Base-by-base conservation (phyloP, 1,140 invertebrate species). In the Danaus plexippus region DNA sequence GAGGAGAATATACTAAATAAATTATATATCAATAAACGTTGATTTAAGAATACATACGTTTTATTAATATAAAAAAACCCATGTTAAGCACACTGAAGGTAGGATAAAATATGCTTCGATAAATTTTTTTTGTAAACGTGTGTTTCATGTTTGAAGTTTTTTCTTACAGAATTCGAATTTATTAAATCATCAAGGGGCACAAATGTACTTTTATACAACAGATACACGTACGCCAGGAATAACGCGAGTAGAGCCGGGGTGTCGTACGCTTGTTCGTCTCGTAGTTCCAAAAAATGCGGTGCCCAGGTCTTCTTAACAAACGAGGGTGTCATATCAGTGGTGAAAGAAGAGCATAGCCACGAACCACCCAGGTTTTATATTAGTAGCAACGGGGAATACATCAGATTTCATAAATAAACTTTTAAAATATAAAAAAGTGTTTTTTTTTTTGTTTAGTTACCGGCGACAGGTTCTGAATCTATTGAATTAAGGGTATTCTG, bases 131-230 rank as follows among this genome's bases (percentile, higher is more conserved):
- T 32, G 22, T 32, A 32, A 15, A 32, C 22, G 7, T 32, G 22
- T 32, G 22, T 7, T 8, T 32, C 22, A 32, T 32, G 7, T 32
- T 4, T 32, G 22, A 32, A 32, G 15, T 15, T 32, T 32, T 32
- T 32, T 32, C 41, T 15, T 53, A 41, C 47, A 59, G 52, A 47
- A 47, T 40, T 43, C 13, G 42, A 13, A 46, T 48, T 47, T 11
- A 59, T 53, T 43, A 61, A 64, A 42, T 51, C 62, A 7, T 63
- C 32, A 18, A 57, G 62, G 9, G 69, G 67, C n/a, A 59, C 60
- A 4, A 63, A 56, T 6, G 57, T 68, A 43, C 47, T 75, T 1
- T 49, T 73, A 9, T 69, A 66, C 52, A 32, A 61, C 18, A 54
- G 58, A 5, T 61, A 56, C 50, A 65, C 59, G 1, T 68, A 65